phyloP scores from a whole-genome alignment of 1,140 invertebrate species.

The Ceratitis capitata region DNA sequence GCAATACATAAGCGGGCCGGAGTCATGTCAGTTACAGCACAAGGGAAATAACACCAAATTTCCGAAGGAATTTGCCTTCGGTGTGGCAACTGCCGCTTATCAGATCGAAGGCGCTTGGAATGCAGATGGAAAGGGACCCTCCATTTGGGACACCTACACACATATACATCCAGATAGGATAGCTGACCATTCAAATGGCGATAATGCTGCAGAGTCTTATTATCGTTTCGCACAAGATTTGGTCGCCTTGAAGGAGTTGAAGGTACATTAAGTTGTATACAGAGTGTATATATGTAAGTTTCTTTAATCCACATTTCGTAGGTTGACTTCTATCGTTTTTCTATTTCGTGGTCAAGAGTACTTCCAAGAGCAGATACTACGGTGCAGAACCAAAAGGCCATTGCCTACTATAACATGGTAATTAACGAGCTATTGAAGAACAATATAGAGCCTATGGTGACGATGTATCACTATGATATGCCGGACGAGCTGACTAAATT shows the following conservation, averaged over 20 bases:
- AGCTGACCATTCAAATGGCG: constrained; percentile 64
- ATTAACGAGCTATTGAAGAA: constrained; percentile 70
- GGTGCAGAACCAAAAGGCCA: constrained; percentile 68
- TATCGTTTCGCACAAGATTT: constrained; percentile 68
- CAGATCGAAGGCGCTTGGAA: constrained; percentile 75
- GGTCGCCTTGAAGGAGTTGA: constrained; percentile 64
- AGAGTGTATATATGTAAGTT: not conserved
- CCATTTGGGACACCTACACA: constrained; percentile 69
- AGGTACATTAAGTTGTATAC: constrained; percentile 6
- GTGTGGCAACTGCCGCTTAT: constrained; percentile 70
- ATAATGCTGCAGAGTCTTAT: constrained; percentile 69
- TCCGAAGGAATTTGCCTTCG: constrained; percentile 70
- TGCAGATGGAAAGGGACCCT: constrained; percentile 69
- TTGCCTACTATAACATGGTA: constrained; percentile 72
- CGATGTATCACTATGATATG: constrained; percentile 72
- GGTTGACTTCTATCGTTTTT: constrained; percentile 66
- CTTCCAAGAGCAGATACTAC: constrained; percentile 70
- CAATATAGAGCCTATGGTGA: constrained; percentile 69
- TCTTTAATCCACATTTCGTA: not conserved
- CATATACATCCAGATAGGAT: constrained; percentile 67
- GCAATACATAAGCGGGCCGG: not conserved
- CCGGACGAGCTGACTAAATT: constrained; percentile 69
- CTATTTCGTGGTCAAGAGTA: constrained; percentile 70
- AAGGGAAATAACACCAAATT: constrained; percentile 57
- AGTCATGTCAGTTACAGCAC: constrained; percentile 29